Base-by-base conservation (phyloP, 2,113 vertebrate species). In the Planiliza haematocheilus region DNA sequence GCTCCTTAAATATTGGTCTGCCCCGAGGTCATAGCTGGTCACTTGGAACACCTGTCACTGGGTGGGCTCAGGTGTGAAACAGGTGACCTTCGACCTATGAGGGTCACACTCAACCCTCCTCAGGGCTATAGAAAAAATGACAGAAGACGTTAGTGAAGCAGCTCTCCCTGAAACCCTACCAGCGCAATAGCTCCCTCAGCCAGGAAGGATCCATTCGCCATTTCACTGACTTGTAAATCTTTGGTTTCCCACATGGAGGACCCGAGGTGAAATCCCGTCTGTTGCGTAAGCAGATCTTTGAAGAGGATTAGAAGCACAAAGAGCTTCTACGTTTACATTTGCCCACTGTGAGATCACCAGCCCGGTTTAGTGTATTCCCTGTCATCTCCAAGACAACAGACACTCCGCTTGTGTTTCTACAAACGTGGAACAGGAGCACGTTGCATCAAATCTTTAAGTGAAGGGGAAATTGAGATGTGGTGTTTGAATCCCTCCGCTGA, bases 1-100 rank as follows among this genome's bases (percentile, higher is more conserved):
- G 48, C 12, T 14, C 8, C 42, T 37, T 50, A 8, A 61, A 72
- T 53, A 57, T 77, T 68, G 57, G 12, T 16, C 37, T 45, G 21
- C 48, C 38, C 51, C 48, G 18, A 53, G 81, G 78, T 84, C 78
- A 14, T 18, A 64, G 46, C 13, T 70, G 69, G 70, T 86, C 75
- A 81, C 34, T 30, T 75, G 70, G 58, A 83, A 83, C 81, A 85
- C 73, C 72, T 80, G 67, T 49, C 55, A 9, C 60, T 75, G 63
- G 84, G 81, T 80, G 82, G 87, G 75, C 85, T 77, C 20, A 84
- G 76, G 73, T 85, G 83, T 87, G 39, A 83, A 86, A 84, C 51
- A 73, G 39, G 24, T 51, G 68, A 81, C 74, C 69, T 62, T 9
- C 74, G 68, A 78, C 75, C 72, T 67, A 11, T 24, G 1, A 34